A percentile compares a stretch with the other conserved stretches of the same genome.
These are phyloP conservation scores for Gallinago solitaria DNA, from an alignment of 2,797 vertebrate genomes.

Conservation along the genomic window DNA sequence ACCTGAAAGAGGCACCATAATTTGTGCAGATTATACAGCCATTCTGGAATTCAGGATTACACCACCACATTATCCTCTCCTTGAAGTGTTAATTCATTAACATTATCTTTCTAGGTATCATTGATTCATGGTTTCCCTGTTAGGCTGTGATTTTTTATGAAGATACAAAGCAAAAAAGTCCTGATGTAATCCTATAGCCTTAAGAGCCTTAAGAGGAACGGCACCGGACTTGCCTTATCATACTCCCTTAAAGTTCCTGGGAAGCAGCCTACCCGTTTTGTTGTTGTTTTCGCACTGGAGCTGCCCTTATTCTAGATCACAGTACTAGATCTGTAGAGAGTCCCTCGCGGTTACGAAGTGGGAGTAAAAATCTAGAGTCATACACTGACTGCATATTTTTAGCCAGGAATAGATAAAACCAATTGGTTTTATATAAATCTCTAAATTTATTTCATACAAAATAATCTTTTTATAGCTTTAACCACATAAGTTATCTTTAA, in stretches of 20 bases:
- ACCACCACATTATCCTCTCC: neutral
- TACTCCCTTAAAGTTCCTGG: conserved; percentile 1
- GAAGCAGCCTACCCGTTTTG: neutral
- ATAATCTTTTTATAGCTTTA: conserved; percentile 18
- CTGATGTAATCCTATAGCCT: neutral
- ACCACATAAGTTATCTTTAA: conserved; percentile 8
- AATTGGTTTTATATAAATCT: neutral
- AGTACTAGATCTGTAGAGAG: neutral
- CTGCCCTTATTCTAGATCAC: neutral
- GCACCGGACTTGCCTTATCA: neutral
- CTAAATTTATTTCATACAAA: conserved; percentile 43
- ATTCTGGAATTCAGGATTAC: neutral
- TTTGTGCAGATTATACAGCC: neutral
- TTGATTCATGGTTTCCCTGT: neutral
- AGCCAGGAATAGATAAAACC: neutral
- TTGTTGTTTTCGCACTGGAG: neutral
- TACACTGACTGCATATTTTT: neutral
- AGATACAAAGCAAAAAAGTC: neutral
- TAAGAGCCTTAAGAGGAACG: neutral
- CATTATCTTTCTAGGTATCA: neutral
- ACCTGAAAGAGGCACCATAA: rapidly evolving
- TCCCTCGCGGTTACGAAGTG: neutral
- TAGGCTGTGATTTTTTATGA: neutral
- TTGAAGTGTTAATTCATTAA: neutral
- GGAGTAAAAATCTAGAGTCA: conserved; percentile 2